Conservation (phyloP, 2,797 vertebrate species). For the Poeciliopsis turneri region DNA sequence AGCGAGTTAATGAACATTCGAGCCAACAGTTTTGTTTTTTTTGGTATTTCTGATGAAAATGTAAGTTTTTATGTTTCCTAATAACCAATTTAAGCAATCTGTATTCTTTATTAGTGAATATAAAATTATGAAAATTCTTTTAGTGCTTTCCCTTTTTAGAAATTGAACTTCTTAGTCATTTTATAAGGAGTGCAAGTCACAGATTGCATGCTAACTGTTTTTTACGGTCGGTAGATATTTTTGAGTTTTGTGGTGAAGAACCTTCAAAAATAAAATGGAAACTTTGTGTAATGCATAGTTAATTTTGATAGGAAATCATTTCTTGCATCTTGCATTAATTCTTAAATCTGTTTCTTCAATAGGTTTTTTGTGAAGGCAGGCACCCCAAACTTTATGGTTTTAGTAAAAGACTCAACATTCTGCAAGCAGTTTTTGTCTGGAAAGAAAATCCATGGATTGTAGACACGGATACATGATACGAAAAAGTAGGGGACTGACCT, state of each 20-base stretch:
- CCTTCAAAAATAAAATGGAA: background rate
- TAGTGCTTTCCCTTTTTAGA: background rate
- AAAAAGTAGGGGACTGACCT: conserved; percentile 7
- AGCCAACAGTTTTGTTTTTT: background rate
- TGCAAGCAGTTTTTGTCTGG: conserved; percentile 83
- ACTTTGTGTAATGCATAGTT: background rate
- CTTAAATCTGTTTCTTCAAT: conserved; percentile 39
- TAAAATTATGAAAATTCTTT: background rate
- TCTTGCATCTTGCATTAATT: background rate
- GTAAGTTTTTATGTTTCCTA: background rate
- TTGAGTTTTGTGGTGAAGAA: background rate
- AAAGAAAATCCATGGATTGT: conserved; percentile 79
- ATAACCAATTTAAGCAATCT: background rate
- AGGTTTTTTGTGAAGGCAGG: conserved; percentile 90
- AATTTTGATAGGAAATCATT: background rate
- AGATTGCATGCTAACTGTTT: background rate
- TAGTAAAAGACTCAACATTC: conserved; percentile 84
- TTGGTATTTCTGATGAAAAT: background rate
- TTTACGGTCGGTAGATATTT: background rate
- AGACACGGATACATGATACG: conserved; percentile 23
- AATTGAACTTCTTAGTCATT: background rate
- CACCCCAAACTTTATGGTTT: conserved; percentile 86
- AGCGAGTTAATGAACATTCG: background rate
- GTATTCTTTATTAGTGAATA: background rate
- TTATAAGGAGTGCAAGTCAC: background rate